Conservation (phyloP, 2,888 invertebrate species). For the Meganola albula region DNA sequence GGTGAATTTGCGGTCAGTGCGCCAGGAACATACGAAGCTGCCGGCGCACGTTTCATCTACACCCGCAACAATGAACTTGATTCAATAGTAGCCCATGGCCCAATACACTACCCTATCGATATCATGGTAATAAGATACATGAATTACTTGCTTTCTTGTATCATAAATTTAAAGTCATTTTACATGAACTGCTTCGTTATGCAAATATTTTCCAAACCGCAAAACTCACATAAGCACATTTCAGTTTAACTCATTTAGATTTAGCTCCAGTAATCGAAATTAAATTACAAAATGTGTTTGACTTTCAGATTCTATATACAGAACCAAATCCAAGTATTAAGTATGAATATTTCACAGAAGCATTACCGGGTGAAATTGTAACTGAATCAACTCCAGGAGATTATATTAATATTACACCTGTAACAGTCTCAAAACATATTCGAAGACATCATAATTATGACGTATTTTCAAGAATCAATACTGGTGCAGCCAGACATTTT, state of each 20-base stretch:
- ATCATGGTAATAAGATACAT: conserved; percentile 92
- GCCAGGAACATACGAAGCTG: conserved; percentile 85
- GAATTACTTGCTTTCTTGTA: too few relatives aligned
- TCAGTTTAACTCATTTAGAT: too few relatives aligned
- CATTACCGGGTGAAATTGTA: conserved; percentile 63
- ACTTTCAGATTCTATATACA: conserved; percentile 85
- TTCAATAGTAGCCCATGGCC: conserved; percentile 87
- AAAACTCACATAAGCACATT: too few relatives aligned
- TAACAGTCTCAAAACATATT: conserved; percentile 49
- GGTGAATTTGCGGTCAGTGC: conserved; percentile 88
- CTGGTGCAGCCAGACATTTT: conserved; percentile 30
- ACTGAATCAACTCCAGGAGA: conserved; percentile 44
- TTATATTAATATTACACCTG: conserved; percentile 35
- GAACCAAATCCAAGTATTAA: conserved; percentile 92
- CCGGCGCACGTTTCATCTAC: conserved; percentile 88
- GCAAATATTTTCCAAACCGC: conserved; percentile 6
- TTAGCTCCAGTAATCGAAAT: conserved; percentile 6
- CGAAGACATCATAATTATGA: conserved; percentile 58
- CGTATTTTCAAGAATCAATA: conserved; percentile 31
- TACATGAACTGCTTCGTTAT: conserved; percentile 1
- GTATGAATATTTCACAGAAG: conserved; percentile 91
- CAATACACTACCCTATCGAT: conserved; percentile 84
- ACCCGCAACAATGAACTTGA: conserved; percentile 85
- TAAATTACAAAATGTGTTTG: conserved; percentile 13
- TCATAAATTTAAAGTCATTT: too few relatives aligned